phyloP scores from a whole-genome alignment of 2,797 vertebrate genomes.

The Gadopsis bispinosus region DNA sequence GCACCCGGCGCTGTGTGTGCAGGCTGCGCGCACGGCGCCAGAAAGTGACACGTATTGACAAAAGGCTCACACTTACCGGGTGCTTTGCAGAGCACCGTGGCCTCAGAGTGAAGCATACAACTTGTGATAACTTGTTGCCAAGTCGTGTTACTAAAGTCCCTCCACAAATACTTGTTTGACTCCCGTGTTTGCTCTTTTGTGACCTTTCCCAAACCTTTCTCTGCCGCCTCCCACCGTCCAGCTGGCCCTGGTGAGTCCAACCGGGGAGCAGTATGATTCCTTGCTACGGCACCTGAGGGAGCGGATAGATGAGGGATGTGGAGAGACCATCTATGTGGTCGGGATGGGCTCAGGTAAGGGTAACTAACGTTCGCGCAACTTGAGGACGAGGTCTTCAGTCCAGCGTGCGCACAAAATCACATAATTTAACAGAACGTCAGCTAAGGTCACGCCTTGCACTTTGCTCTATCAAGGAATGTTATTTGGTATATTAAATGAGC shows the following conservation, averaged over 20 bases:
- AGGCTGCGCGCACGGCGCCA: background rate
- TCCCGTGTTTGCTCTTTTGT: background rate
- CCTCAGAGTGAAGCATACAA: background rate
- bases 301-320: conserved; percentile 93
- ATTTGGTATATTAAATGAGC: background rate
- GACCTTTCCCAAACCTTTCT: background rate
- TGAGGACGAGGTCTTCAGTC: background rate
- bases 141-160: background rate
- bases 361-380: background rate
- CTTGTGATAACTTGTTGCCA: background rate
- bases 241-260: conserved; percentile 94
- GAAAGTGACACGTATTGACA: conserved; percentile 75
- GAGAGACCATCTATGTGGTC: conserved; percentile 96
- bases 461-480: no score
- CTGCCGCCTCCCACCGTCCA: conserved; percentile 63
- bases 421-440: background rate
- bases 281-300: conserved; percentile 91
- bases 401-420: background rate
- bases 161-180: background rate
- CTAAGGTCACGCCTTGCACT: background rate
- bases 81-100: background rate
- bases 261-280: conserved; percentile 93
- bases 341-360: conserved; percentile 94
- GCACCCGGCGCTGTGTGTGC: background rate
- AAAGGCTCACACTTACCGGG: background rate